Evolutionary conservation across 2,797 vertebrate species (phyloP).

Genomic region (Pipistrellus nathusii): DNA sequence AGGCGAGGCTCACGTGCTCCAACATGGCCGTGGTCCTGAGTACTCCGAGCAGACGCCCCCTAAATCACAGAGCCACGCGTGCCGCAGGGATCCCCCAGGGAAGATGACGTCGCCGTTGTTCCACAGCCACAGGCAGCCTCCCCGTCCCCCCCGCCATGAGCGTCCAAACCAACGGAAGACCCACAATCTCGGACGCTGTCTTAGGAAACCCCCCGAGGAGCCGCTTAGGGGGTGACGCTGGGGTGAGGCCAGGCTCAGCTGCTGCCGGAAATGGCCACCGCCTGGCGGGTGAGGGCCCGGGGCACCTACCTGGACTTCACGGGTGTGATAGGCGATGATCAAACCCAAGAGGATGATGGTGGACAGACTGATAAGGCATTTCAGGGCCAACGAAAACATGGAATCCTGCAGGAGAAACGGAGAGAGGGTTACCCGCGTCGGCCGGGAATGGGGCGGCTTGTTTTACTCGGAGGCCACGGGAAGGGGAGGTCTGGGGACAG

Average conservation of each 20-base stretch:
- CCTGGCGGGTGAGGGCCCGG: rapidly evolving
- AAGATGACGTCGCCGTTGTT: neutral
- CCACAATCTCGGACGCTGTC: neutral
- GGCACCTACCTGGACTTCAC: constrained; percentile 96
- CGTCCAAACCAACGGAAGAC: neutral
- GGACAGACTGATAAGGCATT: constrained; percentile 99
- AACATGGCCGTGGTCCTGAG: rapidly evolving
- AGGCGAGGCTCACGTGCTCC: no score
- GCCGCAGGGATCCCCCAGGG: neutral
- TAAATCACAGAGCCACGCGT: neutral
- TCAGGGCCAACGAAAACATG: constrained; percentile 93
- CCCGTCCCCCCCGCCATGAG: neutral
- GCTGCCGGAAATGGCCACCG: neutral
- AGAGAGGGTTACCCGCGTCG: constrained; percentile 45
- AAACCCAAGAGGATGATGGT: constrained; percentile 97
- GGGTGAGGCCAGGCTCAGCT: neutral
- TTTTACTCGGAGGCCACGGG: neutral
- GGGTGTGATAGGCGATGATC: constrained; percentile 98
- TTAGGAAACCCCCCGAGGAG: neutral
- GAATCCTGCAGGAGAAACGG: constrained; percentile 90
- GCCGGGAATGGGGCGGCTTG: rapidly evolving
- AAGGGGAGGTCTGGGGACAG: neutral
- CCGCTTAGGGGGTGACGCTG: neutral
- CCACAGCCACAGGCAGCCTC: neutral
- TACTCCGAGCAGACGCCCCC: neutral